These are phyloP conservation scores for Dicentrarchus labrax DNA, from an alignment of 2,113 vertebrate genomes.

Conservation along the genomic window DNA sequence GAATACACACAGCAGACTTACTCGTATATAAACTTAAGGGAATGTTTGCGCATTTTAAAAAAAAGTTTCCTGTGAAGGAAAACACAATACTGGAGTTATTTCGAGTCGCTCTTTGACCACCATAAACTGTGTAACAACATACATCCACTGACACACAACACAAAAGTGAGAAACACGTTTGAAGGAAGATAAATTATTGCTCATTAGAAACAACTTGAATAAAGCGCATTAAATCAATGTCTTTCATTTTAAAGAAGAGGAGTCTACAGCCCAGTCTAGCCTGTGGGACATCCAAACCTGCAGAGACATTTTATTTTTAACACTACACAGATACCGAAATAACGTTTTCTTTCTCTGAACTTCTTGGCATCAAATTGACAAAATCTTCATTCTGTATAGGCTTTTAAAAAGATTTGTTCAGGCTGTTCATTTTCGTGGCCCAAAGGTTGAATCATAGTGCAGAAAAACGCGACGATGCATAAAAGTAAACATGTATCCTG, in stretches of 20 bases:
- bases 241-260: not conserved
- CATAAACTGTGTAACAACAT: constrained; percentile 69
- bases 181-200: constrained; percentile 95
- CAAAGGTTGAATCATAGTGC: constrained; percentile 50
- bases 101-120: constrained; percentile 34
- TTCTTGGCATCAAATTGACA: constrained; percentile 1
- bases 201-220: constrained; percentile 92
- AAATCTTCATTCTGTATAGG: not conserved
- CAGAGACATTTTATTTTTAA: constrained; percentile 54
- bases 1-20: constrained; percentile 93
- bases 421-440: constrained; percentile 17
- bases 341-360: constrained; percentile 6
- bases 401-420: constrained; percentile 1
- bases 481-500: constrained; percentile 26
- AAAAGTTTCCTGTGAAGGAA: constrained; percentile 73
- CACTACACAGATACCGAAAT: constrained; percentile 23
- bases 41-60: constrained; percentile 88
- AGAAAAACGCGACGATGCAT: constrained; percentile 52
- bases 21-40: constrained; percentile 89
- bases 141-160: constrained; percentile 85
- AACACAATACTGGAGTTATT: constrained; percentile 44
- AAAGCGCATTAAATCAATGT: constrained; percentile 44
- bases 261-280: constrained; percentile 22
- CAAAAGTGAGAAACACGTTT: constrained; percentile 83
- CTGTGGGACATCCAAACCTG: constrained; percentile 52